These are phyloP conservation scores for Spongilla lacustris DNA, from an alignment of 37 sponge, comb jelly and placozoan species.

Conservation along the genomic window DNA sequence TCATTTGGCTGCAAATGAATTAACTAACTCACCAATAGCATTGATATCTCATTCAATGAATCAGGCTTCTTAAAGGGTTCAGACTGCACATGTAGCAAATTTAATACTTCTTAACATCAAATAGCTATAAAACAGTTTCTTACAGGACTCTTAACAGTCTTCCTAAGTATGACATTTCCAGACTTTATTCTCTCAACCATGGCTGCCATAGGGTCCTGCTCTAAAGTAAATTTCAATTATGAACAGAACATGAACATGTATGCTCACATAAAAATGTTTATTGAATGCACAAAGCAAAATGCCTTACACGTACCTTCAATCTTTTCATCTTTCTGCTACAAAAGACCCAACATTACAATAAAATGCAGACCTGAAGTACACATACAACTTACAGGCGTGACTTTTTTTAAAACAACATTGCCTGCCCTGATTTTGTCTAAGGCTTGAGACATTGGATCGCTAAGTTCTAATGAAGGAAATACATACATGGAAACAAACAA, in stretches of 20 bases:
- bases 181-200: conserved; percentile 68
- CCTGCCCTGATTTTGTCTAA: not conserved
- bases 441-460: not conserved
- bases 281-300: no score
- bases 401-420: not conserved
- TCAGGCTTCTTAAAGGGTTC: not conserved
- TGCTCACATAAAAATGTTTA: no score
- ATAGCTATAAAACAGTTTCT: not conserved
- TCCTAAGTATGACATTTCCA: conserved; percentile 70
- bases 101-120: not conserved
- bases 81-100: not conserved
- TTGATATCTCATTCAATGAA: not conserved
- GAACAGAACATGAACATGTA: no score
- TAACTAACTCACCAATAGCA: not conserved
- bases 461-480: not conserved
- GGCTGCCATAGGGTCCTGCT: conserved; percentile 72
- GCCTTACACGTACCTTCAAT: not conserved
- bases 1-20: no score
- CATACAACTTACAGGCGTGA: not conserved
- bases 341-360: not conserved
- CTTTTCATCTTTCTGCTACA: not conserved
- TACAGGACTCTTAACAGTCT: not conserved
- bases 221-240: not conserved
- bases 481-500: not conserved
- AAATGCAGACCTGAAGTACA: not conserved